Evolutionary conservation across 2,797 vertebrate species (phyloP).

Genomic region (Cichlasoma orientale): DNA sequence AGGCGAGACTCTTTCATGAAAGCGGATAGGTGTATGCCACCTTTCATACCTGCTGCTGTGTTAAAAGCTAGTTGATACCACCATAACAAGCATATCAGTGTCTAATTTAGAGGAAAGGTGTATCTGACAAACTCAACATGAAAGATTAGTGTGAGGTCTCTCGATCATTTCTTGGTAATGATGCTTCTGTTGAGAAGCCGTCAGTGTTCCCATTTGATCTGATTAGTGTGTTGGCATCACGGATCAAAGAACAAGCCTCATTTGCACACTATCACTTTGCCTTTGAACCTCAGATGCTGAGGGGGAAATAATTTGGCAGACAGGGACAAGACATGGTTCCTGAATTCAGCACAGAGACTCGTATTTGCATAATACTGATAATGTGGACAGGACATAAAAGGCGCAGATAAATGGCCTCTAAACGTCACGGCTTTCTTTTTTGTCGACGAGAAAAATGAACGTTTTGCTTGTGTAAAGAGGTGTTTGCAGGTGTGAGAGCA

Average conservation of each 20-base stretch:
- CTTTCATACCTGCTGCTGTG: neutral
- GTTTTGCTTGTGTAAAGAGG: neutral
- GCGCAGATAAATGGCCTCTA: neutral
- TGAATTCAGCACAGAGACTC: neutral
- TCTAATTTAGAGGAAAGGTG: slow-evolving; percentile 35
- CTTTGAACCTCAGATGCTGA: slow-evolving; percentile 56
- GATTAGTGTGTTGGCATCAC: slow-evolving; percentile 37
- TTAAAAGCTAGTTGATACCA: neutral
- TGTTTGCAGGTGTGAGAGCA: neutral
- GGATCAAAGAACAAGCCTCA: slow-evolving; percentile 60
- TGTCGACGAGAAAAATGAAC: neutral
- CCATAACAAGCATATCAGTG: slow-evolving; percentile 1
- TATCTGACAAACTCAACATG: slow-evolving; percentile 39
- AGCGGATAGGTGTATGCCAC: neutral
- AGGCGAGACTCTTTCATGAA: neutral
- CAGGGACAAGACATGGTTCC: neutral
- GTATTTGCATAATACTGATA: slow-evolving; percentile 10
- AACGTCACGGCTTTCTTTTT: neutral
- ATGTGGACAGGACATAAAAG: neutral
- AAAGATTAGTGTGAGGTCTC: slow-evolving; percentile 24
- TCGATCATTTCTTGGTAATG: slow-evolving; percentile 13
- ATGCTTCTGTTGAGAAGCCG: slow-evolving; percentile 37
- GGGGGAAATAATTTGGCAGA: slow-evolving; percentile 53
- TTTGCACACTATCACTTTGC: slow-evolving; percentile 38
- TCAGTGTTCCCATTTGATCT: slow-evolving; percentile 52